A percentile compares a stretch with the other conserved stretches of the same genome.
These are phyloP conservation scores for Anarrhichthys ocellatus DNA, from an alignment of 2,113 vertebrate species.

Conservation along the genomic window DNA sequence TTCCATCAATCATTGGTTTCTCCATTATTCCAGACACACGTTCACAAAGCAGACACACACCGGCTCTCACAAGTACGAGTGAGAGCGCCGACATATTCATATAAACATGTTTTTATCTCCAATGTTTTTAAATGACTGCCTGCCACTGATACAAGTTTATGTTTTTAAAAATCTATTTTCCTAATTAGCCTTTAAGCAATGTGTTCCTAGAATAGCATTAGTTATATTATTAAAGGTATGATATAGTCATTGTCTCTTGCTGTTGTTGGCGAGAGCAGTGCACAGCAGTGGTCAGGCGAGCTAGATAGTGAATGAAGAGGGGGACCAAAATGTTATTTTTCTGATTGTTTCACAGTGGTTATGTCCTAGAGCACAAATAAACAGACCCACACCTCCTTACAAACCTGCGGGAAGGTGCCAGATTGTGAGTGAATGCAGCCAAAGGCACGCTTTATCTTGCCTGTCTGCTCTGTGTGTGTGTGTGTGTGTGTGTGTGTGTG, in stretches of 20 bases:
- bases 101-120: not conserved
- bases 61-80: constrained; percentile 3
- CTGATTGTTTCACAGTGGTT: not conserved
- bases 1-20: constrained; percentile 73
- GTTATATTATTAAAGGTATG: not conserved
- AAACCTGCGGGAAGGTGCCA: no score
- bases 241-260: no score
- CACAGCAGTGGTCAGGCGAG: no score
- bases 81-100: constrained; percentile 16
- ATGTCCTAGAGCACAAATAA: not conserved
- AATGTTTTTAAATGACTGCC: not conserved
- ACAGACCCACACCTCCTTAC: not conserved
- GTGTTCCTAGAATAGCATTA: not conserved
- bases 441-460: no score
- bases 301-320: no score
- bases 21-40: constrained; percentile 60
- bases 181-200: not conserved
- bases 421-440: no score
- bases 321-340: not conserved
- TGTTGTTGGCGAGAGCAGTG: no score
- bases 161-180: not conserved
- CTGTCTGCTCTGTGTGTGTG: no score
- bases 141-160: not conserved
- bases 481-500: no score
- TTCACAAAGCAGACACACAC: constrained; percentile 23